phyloP scores from a whole-genome alignment of 2,888 invertebrate genomes.

The Lasius platythorax region DNA sequence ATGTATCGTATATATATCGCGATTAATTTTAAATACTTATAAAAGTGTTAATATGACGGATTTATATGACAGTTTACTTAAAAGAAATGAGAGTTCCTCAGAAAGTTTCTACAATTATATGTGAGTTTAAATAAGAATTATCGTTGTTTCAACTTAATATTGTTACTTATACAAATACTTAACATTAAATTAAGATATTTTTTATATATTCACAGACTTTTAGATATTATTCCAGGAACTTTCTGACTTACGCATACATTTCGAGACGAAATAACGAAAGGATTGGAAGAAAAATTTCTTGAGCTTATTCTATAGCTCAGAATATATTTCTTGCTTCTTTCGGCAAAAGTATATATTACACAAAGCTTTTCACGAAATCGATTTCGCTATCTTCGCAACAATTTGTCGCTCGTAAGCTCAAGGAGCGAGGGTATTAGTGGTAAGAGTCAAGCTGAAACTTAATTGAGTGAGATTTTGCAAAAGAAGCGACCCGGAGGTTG shows the following conservation, averaged over 20 bases:
- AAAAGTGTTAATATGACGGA: background rate
- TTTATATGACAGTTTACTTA: background rate
- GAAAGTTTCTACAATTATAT: no score
- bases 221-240: background rate
- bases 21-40: background rate
- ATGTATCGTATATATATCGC: background rate
- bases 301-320: background rate
- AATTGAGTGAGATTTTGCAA: conserved; percentile 75
- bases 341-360: background rate
- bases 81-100: background rate
- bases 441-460: conserved; percentile 67
- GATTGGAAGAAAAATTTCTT: conserved; percentile 26
- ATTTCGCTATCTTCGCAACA: conserved; percentile 37
- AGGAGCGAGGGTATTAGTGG: conserved; percentile 1
- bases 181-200: background rate
- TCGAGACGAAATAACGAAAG: background rate
- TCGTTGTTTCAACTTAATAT: background rate
- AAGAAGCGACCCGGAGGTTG: conserved; percentile 77
- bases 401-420: conserved; percentile 51
- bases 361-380: conserved; percentile 56
- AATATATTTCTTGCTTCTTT: conserved; percentile 26
- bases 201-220: background rate
- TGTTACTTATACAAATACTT: background rate
- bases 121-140: background rate
- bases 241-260: background rate